Evolutionary conservation across 2,113 vertebrate genomes (phyloP).

Genomic region (Macrotis lagotis): DNA sequence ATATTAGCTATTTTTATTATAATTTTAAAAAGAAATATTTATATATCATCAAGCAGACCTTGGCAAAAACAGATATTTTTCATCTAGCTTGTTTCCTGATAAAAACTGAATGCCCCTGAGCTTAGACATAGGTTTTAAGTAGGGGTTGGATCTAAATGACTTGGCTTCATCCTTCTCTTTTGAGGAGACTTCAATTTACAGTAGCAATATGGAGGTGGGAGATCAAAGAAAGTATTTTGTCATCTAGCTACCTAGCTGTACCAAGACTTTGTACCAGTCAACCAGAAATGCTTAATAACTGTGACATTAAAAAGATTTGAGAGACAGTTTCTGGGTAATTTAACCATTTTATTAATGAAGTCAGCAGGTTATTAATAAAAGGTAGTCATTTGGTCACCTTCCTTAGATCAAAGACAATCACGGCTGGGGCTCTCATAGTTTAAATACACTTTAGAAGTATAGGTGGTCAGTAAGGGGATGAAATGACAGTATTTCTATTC

Average conservation of each 20-base stretch:
- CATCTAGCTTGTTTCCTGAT: background rate
- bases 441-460: too few species aligned
- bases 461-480: too few species aligned
- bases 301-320: too few species aligned
- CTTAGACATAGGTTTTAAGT: background rate
- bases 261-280: background rate
- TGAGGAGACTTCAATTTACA: background rate
- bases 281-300: background rate
- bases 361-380: too few species aligned
- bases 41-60: background rate
- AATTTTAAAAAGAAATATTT: background rate
- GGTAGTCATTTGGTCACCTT: too few species aligned
- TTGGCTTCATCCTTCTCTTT: background rate
- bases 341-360: too few species aligned
- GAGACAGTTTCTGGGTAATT: too few species aligned
- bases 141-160: background rate
- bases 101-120: background rate
- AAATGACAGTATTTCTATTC: too few species aligned
- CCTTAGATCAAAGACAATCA: too few species aligned
- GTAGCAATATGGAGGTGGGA: background rate
- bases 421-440: too few species aligned
- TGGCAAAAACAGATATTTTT: background rate
- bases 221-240: background rate
- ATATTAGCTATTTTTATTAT: background rate
- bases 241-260: background rate